Evolutionary conservation across 1,140 invertebrate species (phyloP).

Genomic region (Nomia melanderi): DNA sequence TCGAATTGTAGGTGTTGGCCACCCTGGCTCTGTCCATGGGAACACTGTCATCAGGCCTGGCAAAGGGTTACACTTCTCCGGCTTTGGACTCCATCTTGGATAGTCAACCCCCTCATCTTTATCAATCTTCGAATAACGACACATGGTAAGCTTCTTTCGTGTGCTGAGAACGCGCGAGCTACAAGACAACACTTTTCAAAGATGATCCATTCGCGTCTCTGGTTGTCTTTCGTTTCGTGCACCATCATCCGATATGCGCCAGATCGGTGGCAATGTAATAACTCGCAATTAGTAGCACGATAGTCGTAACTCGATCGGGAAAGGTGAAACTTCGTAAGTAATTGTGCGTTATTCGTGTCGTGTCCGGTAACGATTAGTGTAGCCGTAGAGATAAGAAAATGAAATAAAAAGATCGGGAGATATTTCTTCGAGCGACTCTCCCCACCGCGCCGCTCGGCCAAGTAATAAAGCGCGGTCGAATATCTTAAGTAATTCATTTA

Average conservation of each 20-base stretch:
- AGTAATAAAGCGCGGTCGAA: slow-evolving; percentile 29
- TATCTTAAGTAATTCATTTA: slow-evolving; percentile 34
- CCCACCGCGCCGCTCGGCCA: too few species aligned
- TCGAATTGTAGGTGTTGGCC: slow-evolving; percentile 89
- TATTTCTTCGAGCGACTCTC: neutral
- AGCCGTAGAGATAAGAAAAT: slow-evolving; percentile 38
- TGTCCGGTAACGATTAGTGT: slow-evolving; percentile 37
- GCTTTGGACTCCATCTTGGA: slow-evolving; percentile 91
- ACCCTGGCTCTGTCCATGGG: slow-evolving; percentile 90
- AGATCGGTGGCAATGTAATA: too few species aligned
- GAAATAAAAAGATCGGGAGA: slow-evolving; percentile 33
- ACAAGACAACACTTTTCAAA: too few species aligned
- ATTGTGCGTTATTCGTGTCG: slow-evolving; percentile 23
- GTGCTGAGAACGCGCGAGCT: neutral
- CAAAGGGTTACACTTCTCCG: slow-evolving; percentile 92
- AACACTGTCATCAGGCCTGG: slow-evolving; percentile 89
- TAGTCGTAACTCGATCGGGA: neutral
- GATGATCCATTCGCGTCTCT: too few species aligned
- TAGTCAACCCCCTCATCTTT: slow-evolving; percentile 76
- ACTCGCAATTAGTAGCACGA: too few species aligned
- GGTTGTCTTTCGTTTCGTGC: too few species aligned
- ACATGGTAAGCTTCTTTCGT: slow-evolving; percentile 71
- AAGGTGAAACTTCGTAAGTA: slow-evolving; percentile 16
- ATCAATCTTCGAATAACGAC: slow-evolving; percentile 74
- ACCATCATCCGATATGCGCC: too few species aligned